Evolutionary conservation across 1,140 invertebrate species (phyloP).

Genomic region (Calephelis nemesis): DNA sequence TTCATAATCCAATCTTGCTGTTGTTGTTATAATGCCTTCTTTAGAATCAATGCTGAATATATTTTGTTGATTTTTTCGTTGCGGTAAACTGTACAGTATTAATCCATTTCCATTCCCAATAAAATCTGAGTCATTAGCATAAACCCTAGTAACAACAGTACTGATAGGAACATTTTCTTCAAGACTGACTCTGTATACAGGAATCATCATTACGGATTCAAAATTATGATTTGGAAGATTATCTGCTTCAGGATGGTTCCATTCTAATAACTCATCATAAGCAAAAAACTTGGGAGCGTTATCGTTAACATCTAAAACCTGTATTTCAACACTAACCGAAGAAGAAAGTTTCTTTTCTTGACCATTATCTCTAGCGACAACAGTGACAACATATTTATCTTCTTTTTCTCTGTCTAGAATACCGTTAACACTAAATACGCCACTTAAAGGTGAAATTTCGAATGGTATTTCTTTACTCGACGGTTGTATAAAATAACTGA

Average conservation of each 20-base stretch:
- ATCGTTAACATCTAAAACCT: constrained; percentile 90
- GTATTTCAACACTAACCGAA: constrained; percentile 87
- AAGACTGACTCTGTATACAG: constrained; percentile 85
- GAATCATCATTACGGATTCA: constrained; percentile 79
- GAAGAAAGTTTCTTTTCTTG: constrained; percentile 82
- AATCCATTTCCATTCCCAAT: constrained; percentile 90
- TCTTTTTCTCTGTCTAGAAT: constrained; percentile 88
- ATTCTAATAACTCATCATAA: constrained; percentile 81
- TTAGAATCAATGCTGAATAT: constrained; percentile 89
- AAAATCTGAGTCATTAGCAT: constrained; percentile 92
- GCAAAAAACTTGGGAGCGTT: constrained; percentile 86
- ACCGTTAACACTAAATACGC: constrained; percentile 87
- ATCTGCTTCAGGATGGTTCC: constrained; percentile 73
- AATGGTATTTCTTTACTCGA: constrained; percentile 84
- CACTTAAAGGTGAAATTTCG: constrained; percentile 85
- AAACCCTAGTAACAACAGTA: constrained; percentile 84
- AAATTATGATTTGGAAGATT: constrained; percentile 76
- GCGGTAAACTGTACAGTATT: constrained; percentile 85
- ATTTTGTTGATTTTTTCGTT: constrained; percentile 81
- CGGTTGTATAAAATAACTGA: constrained; percentile 85
- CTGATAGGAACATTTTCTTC: constrained; percentile 85
- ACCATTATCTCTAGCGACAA: constrained; percentile 87
- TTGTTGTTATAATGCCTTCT: constrained; percentile 88
- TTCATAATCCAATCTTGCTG: constrained; percentile 87
- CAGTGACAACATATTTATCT: constrained; percentile 85